phyloP scores from a whole-genome alignment of 2,888 invertebrate species.

The Druceiella hillmani region DNA sequence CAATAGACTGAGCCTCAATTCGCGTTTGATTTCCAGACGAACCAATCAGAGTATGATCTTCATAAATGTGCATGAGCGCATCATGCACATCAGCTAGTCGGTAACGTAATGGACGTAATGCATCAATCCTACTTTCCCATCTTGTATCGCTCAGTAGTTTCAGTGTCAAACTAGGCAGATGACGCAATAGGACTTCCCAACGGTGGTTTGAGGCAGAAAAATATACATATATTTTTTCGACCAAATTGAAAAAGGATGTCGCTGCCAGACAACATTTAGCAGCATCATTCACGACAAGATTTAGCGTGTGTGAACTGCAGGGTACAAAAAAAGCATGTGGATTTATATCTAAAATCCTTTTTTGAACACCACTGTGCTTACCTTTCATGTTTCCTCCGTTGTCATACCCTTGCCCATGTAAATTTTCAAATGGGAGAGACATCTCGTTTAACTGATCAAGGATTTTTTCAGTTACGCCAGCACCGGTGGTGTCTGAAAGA shows the following conservation, averaged over 20 bases:
- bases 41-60: no score
- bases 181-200: conserved; percentile 6
- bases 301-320: conserved; percentile 13
- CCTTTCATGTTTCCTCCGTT: conserved; percentile 17
- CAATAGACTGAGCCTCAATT: no score
- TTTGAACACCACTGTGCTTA: conserved; percentile 13
- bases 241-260: no score
- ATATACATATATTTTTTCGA: no score
- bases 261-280: conserved; percentile 16
- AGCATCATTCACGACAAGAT: conserved; percentile 15
- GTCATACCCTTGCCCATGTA: conserved; percentile 16
- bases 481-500: conserved; percentile 4
- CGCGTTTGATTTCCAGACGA: no score
- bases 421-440: conserved; percentile 10
- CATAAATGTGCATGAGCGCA: no score
- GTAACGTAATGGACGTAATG: no score
- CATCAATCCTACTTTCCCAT: conserved; percentile 11
- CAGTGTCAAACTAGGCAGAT: conserved; percentile 14
- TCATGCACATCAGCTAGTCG: no score
- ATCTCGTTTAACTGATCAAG: conserved; percentile 4
- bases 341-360: conserved; percentile 10
- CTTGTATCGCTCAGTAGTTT: conserved; percentile 13
- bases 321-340: conserved; percentile 17
- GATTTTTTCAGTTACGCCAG: conserved; percentile 2
- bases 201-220: no score